Conservation (phyloP, 1,140 invertebrate genomes). For the Diachasma alloeum region DNA sequence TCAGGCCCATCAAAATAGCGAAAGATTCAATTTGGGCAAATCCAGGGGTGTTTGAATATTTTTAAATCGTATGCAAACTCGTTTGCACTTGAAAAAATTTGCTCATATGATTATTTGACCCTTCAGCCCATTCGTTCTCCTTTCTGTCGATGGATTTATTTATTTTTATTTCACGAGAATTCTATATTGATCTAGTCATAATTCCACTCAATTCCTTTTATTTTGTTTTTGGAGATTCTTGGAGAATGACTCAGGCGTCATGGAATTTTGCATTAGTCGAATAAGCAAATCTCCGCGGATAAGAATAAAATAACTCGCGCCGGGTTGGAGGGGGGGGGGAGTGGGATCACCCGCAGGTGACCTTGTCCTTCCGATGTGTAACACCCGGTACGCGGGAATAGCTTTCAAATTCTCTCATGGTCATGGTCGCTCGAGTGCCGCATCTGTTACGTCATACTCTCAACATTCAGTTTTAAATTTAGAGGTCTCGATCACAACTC, state of each 20-base stretch:
- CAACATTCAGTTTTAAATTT: constrained; percentile 38
- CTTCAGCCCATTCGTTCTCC: too few species aligned
- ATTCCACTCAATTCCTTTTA: too few species aligned
- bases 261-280: too few species aligned
- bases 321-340: background rate
- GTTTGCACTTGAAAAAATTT: too few species aligned
- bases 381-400: constrained; percentile 32
- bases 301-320: background rate
- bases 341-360: constrained; percentile 15
- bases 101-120: too few species aligned
- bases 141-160: too few species aligned
- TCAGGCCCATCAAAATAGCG: too few species aligned
- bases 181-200: too few species aligned
- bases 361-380: constrained; percentile 21
- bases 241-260: background rate
- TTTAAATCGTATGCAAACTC: too few species aligned
- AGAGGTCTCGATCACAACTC: constrained; percentile 16
- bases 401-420: constrained; percentile 57
- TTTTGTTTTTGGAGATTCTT: background rate
- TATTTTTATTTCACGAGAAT: too few species aligned
- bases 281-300: background rate
- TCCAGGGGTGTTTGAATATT: too few species aligned
- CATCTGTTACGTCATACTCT: constrained; percentile 42
- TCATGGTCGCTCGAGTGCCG: constrained; percentile 45
- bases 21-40: too few species aligned